Evolutionary conservation across 2,113 vertebrate species (phyloP).

Genomic region (Orthonyx spaldingii): DNA sequence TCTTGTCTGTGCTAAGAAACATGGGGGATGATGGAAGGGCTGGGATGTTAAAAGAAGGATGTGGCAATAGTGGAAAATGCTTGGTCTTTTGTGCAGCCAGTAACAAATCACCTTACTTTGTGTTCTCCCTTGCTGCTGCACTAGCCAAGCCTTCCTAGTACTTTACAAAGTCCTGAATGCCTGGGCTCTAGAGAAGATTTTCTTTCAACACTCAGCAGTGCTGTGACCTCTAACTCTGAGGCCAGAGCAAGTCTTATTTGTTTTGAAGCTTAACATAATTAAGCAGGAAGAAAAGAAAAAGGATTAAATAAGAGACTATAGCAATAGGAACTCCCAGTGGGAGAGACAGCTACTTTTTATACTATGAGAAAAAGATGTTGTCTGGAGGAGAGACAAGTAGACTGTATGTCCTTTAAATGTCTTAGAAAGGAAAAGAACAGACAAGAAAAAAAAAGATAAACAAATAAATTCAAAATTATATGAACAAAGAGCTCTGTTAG

Average conservation of each 20-base stretch:
- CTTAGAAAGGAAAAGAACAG: neutral
- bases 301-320: neutral
- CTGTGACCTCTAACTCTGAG: neutral
- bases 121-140: neutral
- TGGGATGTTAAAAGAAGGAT: neutral
- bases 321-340: neutral
- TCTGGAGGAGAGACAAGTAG: neutral
- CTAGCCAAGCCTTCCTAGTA: neutral
- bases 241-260: conserved; percentile 19
- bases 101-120: conserved; percentile 27
- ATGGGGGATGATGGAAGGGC: neutral
- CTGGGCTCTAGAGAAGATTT: neutral
- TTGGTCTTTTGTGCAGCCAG: neutral
- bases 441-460: neutral
- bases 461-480: neutral
- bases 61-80: neutral
- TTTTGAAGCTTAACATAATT: conserved; percentile 47
- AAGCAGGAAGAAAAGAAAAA: conserved; percentile 20
- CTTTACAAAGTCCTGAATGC: neutral
- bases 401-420: neutral
- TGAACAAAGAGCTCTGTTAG: neutral
- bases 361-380: neutral
- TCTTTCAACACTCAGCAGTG: neutral
- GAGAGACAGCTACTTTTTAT: neutral
- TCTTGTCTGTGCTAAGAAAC: conserved; percentile 10